These are phyloP conservation scores for Pterophyllum scalare DNA, from an alignment of 2,113 vertebrate species.

Conservation along the genomic window DNA sequence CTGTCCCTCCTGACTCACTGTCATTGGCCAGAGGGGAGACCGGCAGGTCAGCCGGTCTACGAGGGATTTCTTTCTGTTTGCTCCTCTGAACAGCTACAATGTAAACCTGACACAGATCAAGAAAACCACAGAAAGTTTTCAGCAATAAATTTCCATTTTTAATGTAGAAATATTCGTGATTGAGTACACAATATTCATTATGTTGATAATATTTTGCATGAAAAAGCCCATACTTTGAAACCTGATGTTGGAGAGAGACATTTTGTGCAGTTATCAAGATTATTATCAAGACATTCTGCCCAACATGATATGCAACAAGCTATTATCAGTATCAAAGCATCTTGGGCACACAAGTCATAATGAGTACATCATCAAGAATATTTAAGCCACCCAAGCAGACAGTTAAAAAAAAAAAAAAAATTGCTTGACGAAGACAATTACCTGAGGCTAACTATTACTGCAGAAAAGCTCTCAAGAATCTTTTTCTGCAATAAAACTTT, in stretches of 20 bases:
- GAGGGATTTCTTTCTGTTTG: conserved; percentile 58
- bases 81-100: conserved; percentile 88
- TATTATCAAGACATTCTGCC: not conserved
- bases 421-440: not conserved
- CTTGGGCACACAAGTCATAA: not conserved
- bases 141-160: not conserved
- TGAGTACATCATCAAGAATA: not conserved
- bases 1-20: conserved; percentile 54
- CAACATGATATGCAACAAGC: not conserved
- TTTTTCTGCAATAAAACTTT: not conserved
- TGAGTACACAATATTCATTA: not conserved
- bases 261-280: not conserved
- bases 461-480: not conserved
- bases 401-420: not conserved
- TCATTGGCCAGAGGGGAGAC: conserved; percentile 67
- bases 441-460: not conserved
- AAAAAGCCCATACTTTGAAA: not conserved
- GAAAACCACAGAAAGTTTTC: not conserved
- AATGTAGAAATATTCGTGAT: not conserved
- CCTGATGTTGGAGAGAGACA: not conserved
- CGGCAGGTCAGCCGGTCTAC: conserved; percentile 51
- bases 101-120: conserved; percentile 85
- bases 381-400: not conserved
- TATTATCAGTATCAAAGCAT: not conserved
- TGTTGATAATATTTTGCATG: not conserved